Conservation (phyloP, 2,113 vertebrate species). For the Pseudorhombus dupliciocellatus region DNA sequence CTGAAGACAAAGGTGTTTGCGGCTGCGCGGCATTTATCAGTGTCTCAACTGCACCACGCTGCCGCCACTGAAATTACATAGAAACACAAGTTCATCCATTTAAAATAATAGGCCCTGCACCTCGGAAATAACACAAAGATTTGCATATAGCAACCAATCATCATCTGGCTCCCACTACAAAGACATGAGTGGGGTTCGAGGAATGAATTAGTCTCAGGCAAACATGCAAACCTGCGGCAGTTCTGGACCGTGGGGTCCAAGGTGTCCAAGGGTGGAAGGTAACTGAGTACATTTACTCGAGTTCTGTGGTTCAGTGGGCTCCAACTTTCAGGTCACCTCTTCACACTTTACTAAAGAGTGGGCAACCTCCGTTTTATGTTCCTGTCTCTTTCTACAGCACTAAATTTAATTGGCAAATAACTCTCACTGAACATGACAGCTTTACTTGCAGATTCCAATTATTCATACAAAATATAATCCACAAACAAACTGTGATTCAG, state of each 20-base stretch:
- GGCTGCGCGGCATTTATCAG: constrained; percentile 28
- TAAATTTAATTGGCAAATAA: not conserved
- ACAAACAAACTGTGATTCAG: not conserved
- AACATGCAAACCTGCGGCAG: not conserved
- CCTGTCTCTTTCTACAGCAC: not conserved
- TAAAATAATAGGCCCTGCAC: constrained; percentile 16
- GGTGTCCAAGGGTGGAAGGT: not conserved
- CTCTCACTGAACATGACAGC: not conserved
- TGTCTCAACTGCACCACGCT: constrained; percentile 21
- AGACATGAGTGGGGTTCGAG: not conserved
- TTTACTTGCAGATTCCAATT: not conserved
- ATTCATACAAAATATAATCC: not conserved
- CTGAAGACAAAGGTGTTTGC: constrained; percentile 26
- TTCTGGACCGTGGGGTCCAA: not conserved
- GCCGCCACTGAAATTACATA: constrained; percentile 37
- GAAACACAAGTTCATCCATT: constrained; percentile 29
- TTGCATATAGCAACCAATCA: constrained; percentile 30
- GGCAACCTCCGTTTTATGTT: not conserved
- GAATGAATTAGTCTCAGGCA: not conserved
- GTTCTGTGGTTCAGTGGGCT: not conserved
- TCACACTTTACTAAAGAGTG: not conserved
- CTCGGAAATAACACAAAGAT: constrained; percentile 26
- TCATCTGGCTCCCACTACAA: constrained; percentile 2
- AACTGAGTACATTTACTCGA: not conserved
- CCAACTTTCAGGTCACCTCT: not conserved